Percentiles rank a stretch among this genome's conserved stretches.
Evolutionary conservation across 37 sponge, comb jelly and placozoan genomes (phyloP).

Genomic region (Haliclona indistincta): DNA sequence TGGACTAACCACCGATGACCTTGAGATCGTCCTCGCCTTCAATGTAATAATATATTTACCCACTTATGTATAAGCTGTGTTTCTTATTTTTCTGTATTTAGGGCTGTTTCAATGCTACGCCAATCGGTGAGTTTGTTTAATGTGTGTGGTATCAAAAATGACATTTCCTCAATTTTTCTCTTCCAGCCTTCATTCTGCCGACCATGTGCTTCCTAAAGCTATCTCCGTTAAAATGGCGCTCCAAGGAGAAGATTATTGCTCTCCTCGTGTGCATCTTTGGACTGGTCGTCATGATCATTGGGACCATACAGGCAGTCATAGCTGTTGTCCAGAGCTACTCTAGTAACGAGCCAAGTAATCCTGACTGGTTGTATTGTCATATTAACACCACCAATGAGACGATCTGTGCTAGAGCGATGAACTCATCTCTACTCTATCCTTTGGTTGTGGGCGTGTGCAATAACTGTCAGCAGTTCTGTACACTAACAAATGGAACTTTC

Average conservation of each 20-base stretch:
- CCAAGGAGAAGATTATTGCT: slow-evolving; percentile 24
- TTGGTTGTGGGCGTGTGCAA: too few relatives aligned
- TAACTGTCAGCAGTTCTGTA: too few relatives aligned
- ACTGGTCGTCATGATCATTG: slow-evolving; percentile 54
- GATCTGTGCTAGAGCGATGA: too few relatives aligned
- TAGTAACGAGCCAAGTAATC: too few relatives aligned
- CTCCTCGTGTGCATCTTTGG: slow-evolving; percentile 54
- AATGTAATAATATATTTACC: slow-evolving; percentile 22
- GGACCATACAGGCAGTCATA: slow-evolving; percentile 56
- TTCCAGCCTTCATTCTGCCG: slow-evolving; percentile 73
- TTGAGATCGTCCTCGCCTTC: slow-evolving; percentile 59
- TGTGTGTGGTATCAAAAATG: too few relatives aligned
- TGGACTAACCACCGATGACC: slow-evolving; percentile 49
- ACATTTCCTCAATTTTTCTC: too few relatives aligned
- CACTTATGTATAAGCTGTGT: slow-evolving; percentile 5
- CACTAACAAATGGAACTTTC: too few relatives aligned
- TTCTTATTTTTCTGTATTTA: neutral
- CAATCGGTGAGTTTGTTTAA: too few relatives aligned
- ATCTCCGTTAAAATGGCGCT: slow-evolving; percentile 34
- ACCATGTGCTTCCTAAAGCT: slow-evolving; percentile 59
- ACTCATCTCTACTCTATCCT: too few relatives aligned
- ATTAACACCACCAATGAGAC: too few relatives aligned
- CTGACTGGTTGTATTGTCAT: too few relatives aligned
- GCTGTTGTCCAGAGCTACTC: too few relatives aligned
- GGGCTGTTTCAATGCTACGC: slow-evolving; percentile 70